Evolutionary conservation across 2,797 vertebrate species (phyloP).

Genomic region (Alosa sapidissima): DNA sequence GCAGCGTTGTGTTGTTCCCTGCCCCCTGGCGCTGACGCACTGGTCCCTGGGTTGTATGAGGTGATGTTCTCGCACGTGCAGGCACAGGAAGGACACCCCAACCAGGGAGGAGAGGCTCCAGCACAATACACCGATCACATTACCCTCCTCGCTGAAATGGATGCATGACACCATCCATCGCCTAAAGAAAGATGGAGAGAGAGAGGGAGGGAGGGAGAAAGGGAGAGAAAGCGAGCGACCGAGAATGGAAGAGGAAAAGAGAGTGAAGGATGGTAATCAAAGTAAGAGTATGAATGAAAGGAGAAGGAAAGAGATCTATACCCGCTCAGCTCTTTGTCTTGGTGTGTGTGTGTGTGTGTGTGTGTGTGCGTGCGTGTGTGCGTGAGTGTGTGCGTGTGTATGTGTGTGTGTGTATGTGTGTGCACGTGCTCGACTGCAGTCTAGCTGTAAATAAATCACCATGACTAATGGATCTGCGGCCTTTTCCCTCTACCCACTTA

Average conservation of each 20-base stretch:
- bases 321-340: neutral
- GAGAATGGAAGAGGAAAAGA: neutral
- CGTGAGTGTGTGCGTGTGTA: no score
- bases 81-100: neutral
- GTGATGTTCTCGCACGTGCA: neutral
- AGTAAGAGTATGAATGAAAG: neutral
- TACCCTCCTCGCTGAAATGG: neutral
- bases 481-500: neutral
- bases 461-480: neutral
- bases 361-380: no score
- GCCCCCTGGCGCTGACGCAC: neutral
- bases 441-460: constrained; percentile 17
- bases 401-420: neutral
- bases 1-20: neutral
- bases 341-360: no score
- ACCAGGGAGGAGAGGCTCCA: neutral
- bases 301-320: neutral
- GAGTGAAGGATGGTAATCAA: neutral
- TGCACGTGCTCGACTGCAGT: neutral
- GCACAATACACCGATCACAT: neutral
- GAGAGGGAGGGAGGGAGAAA: neutral
- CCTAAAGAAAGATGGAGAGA: neutral
- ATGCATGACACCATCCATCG: neutral
- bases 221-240: neutral
- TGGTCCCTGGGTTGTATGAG: neutral